These are phyloP conservation scores for Chionoecetes opilio DNA, from an alignment of 1,140 invertebrate genomes.

Conservation along the genomic window DNA sequence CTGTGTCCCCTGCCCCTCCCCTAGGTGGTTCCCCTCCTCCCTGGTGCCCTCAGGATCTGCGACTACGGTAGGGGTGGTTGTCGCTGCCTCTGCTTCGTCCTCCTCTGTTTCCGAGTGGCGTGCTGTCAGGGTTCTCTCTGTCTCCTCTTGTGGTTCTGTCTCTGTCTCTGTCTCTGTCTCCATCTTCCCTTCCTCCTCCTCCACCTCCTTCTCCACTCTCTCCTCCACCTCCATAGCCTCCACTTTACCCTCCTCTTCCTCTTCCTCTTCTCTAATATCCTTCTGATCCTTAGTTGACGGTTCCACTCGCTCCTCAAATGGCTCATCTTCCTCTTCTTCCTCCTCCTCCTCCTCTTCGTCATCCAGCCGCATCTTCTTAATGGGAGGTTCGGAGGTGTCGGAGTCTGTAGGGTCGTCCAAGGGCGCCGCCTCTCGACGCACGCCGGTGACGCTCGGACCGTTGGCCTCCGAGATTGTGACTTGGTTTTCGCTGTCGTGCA, in stretches of 20 bases:
- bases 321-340: neutral
- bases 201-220: neutral
- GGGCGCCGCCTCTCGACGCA: constrained; percentile 39
- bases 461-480: constrained; percentile 60
- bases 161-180: neutral
- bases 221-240: neutral
- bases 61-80: neutral
- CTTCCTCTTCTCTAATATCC: neutral
- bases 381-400: constrained; percentile 55
- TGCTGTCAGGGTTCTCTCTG: neutral
- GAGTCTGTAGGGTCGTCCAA: neutral
- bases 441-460: constrained; percentile 60
- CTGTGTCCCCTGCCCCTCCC: constrained; percentile 30
- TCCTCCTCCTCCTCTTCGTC: constrained; percentile 14
- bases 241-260: neutral
- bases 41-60: neutral
- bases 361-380: constrained; percentile 51
- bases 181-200: neutral
- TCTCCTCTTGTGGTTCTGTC: neutral
- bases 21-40: neutral
- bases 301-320: neutral
- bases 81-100: neutral
- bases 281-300: no score
- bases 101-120: neutral
- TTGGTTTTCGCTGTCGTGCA: constrained; percentile 63